phyloP scores from a whole-genome alignment of 2,113 vertebrate genomes.

The Chloebia gouldiae region DNA sequence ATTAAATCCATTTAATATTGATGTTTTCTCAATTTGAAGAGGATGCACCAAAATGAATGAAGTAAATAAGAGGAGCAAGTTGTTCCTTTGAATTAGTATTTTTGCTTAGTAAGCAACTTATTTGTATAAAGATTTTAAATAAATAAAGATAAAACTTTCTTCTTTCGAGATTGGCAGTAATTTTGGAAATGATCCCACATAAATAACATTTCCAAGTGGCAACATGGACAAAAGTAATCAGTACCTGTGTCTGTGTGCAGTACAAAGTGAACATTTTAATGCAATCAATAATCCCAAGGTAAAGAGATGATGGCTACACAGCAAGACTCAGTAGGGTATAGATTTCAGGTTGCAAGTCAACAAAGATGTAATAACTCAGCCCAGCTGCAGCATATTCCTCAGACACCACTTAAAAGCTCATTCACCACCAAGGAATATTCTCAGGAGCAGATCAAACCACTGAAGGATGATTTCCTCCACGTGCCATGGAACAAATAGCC shows the following conservation, averaged over 20 bases:
- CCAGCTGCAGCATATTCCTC: not conserved
- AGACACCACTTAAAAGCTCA: not conserved
- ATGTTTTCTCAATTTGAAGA: not conserved
- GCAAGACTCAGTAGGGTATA: not conserved
- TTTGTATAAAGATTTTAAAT: slow-evolving; percentile 20
- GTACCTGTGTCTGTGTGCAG: not conserved
- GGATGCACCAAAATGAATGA: not conserved
- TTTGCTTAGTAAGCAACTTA: not conserved
- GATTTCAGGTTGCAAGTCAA: slow-evolving; percentile 62
- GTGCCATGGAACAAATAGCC: not conserved
- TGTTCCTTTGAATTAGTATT: not conserved
- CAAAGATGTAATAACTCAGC: slow-evolving; percentile 33
- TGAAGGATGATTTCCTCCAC: not conserved
- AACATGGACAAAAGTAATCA: slow-evolving; percentile 8
- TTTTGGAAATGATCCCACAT: not conserved
- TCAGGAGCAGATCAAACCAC: slow-evolving; percentile 2
- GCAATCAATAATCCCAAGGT: slow-evolving; percentile 58
- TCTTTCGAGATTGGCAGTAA: not conserved
- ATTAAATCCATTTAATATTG: not conserved
- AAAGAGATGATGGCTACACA: not conserved
- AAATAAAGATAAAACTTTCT: slow-evolving; percentile 24
- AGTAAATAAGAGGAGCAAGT: not conserved
- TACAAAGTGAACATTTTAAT: slow-evolving; percentile 54
- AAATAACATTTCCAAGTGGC: slow-evolving; percentile 21
- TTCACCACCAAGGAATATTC: not conserved